Evolutionary conservation across 2,888 invertebrate genomes (phyloP).

Genomic region (Hymenopus coronatus): DNA sequence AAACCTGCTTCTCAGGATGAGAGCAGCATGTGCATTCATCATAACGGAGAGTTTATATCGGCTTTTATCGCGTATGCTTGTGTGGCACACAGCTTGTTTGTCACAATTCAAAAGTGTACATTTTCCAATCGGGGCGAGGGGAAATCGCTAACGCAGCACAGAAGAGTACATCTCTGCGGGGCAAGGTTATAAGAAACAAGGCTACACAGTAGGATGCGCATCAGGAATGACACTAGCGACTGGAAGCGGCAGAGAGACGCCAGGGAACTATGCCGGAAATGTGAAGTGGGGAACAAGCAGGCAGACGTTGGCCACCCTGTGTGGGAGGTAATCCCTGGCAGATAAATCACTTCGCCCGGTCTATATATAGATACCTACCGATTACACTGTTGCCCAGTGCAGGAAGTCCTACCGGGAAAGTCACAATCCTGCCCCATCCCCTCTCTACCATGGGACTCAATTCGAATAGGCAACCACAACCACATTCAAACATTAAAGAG

Average conservation of each 20-base stretch:
- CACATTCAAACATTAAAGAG: not conserved
- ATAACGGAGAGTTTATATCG: too few relatives aligned
- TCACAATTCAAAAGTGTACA: too few relatives aligned
- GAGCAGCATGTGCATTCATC: too few relatives aligned
- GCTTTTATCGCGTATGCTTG: too few relatives aligned
- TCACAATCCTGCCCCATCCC: not conserved
- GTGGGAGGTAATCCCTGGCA: slow-evolving; percentile 27
- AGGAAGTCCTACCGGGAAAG: not conserved
- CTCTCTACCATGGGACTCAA: not conserved
- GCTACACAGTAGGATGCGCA: too few relatives aligned
- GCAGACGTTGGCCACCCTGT: not conserved
- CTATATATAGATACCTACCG: not conserved
- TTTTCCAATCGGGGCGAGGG: too few relatives aligned
- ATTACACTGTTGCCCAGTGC: not conserved
- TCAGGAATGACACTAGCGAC: too few relatives aligned
- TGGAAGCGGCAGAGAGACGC: not conserved
- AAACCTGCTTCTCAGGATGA: too few relatives aligned
- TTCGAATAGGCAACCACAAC: not conserved
- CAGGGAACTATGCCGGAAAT: not conserved
- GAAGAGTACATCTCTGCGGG: too few relatives aligned
- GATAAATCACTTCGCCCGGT: slow-evolving; percentile 28
- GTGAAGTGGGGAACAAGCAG: not conserved
- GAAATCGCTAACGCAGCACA: too few relatives aligned
- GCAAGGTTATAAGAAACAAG: too few relatives aligned
- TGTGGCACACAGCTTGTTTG: too few relatives aligned